phyloP scores from a whole-genome alignment of 2,113 vertebrate genomes.

The Zosterops borbonicus region DNA sequence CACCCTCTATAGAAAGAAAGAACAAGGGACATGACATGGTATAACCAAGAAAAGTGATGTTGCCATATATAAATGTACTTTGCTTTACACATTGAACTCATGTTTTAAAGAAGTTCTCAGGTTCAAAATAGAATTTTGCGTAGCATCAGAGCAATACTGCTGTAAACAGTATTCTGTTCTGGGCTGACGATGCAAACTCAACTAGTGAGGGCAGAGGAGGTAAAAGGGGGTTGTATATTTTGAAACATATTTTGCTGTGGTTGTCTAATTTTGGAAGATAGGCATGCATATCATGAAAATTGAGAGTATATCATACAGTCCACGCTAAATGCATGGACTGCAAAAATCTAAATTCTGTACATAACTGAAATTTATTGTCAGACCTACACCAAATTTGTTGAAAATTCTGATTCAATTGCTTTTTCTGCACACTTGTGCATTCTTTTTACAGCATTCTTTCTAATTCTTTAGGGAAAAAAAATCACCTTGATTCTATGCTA shows the following conservation, averaged over 20 bases:
- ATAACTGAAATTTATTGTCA: neutral
- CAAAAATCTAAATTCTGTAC: neutral
- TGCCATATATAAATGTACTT: neutral
- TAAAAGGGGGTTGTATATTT: neutral
- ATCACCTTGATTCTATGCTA: neutral
- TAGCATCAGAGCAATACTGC: neutral
- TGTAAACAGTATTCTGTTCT: neutral
- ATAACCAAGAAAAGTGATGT: neutral
- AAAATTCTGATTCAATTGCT: neutral
- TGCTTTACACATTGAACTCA: neutral
- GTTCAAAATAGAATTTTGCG: neutral
- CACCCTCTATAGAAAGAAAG: neutral
- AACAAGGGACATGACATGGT: neutral
- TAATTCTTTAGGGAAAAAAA: neutral
- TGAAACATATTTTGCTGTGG: neutral
- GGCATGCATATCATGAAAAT: neutral
- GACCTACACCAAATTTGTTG: neutral
- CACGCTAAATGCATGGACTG: rapidly evolving
- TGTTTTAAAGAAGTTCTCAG: neutral
- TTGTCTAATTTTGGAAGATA: neutral
- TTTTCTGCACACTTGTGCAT: neutral
- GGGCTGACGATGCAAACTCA: neutral
- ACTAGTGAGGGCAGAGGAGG: neutral
- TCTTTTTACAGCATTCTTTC: neutral
- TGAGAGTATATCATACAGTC: neutral